Evolutionary conservation across 2,888 invertebrate genomes (phyloP).

Genomic region (Melitaea athalia): DNA sequence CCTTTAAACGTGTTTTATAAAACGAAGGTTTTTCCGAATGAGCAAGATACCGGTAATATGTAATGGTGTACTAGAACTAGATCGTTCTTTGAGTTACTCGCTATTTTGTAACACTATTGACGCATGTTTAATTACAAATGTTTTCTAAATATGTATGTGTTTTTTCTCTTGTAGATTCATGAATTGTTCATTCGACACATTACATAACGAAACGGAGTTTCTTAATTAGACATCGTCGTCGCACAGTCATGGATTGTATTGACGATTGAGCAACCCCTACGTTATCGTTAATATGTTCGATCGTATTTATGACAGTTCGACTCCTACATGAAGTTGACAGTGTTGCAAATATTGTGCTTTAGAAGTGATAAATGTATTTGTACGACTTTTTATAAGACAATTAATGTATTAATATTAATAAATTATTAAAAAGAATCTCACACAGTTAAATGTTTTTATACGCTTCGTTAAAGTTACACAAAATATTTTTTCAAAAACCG

Average conservation of each 20-base stretch:
- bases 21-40: conserved; percentile 6
- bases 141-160: not conserved
- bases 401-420: not conserved
- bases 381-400: not conserved
- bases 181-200: conserved; percentile 14
- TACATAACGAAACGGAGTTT: conserved; percentile 29
- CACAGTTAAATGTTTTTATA: not conserved
- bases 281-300: conserved; percentile 10
- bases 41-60: not conserved
- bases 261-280: conserved; percentile 24
- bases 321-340: not conserved
- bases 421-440: not conserved
- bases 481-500: not conserved
- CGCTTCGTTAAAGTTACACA: not conserved
- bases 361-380: not conserved
- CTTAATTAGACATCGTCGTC: conserved; percentile 30
- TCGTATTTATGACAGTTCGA: not conserved
- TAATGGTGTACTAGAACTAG: conserved; percentile 3
- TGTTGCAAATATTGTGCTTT: not conserved
- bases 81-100: not conserved
- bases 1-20: not conserved
- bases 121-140: not conserved
- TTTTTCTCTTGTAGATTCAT: not conserved
- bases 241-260: conserved; percentile 35
- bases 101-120: not conserved